Evolutionary conservation across 2,113 vertebrate genomes (phyloP), one percentile per base, ranked within the genome.

Genomic region (Ctenomys sociabilis): DNA sequence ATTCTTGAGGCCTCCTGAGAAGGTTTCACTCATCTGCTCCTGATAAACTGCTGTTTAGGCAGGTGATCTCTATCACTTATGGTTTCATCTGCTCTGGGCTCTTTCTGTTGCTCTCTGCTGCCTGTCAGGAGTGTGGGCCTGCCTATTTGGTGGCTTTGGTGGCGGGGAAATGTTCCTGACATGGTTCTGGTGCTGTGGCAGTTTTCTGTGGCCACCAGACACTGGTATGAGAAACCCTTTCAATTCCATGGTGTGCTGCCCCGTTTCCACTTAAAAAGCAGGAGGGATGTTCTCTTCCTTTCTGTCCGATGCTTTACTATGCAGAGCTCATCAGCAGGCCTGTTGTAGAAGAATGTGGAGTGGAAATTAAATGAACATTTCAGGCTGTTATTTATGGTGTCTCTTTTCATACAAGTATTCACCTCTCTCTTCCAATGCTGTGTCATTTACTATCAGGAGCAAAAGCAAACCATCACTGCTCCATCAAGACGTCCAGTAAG

Each of bases 61-160:
- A 96, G 89, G 86, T 87, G 89, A 89, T 52, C 73, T 90, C 59
- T 81, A 80, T 96, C 89, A 91, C 13, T 94, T 91, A 84, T 88
- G 87, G 90, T 94, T 85, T 92, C 88, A 68, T 88, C 66, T 85
- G 8, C 61, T 75, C 87, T 72, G 78, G 37, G 32, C 64, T 43
- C n/a, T 64, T 93, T 91, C 84, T 75, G 19, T 49, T 59, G 91
- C 37, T 95, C 43, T 57, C 96, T 64, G 49, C 57, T 78, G 87
- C 54, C 86, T 89, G 63, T 75, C 35, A 66, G 68, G 49, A 89
- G 54, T 14, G 13, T 28, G 59, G 68, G 54, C 73, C 75, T 73
- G 68, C 64, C 81, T 95, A 63, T 45, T 82, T 66, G 52, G 43
- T 59, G 83, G 85, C 57, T 96, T 78, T 13, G 2, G 57, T n/a